Base-by-base conservation (phyloP, 1,140 invertebrate genomes). In the Thalassaphorura encarpata region DNA sequence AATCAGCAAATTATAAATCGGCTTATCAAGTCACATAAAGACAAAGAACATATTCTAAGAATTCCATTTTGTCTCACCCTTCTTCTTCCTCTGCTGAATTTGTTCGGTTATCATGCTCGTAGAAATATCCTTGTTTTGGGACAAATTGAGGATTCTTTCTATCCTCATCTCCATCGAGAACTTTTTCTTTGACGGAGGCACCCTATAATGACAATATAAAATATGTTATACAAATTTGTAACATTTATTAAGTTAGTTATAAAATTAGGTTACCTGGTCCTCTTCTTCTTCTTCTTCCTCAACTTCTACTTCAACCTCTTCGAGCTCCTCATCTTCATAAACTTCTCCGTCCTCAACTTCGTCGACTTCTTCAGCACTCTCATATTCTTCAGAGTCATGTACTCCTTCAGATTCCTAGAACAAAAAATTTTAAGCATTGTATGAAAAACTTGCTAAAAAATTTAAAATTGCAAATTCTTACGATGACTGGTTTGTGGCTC, bases 91-190 rank as follows among this genome's bases (percentile, higher is more conserved):
- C 83, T 21, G 84, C 83, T 19, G 67, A 67, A 23, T 80, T 78
- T n/a, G 84, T 87, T 62, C 89, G 73, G 68, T 92, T 88, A 72
- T 97, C 92, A 69, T 97, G 92, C 66, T 97, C 92, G 68, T 96
- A 97, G 72, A 97, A 97, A 3, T 88, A 89, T 18, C 94, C 94
- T 60, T 84, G 80, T 72, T 95, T 92, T 0, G 94, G 94, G 67
- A 97, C 95, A 70, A 95, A 97, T 64, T 96, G 92, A 4, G 93
- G 93, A 75, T 97, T 96, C 66, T 90, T 85, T 59, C 86, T 79
- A 70, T 97, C 93, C 69, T 97, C 90, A 72, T 96, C 93, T 72
- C 90, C 85, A 70, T 93, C 89, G 1, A 95, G 77, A 60, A 84
- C 81, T 60, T 83, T 83, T 5, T 74, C 69, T 31, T 63, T 63